Base-by-base conservation (phyloP, 1,140 invertebrate genomes). In the Hycleus phaleratus region DNA sequence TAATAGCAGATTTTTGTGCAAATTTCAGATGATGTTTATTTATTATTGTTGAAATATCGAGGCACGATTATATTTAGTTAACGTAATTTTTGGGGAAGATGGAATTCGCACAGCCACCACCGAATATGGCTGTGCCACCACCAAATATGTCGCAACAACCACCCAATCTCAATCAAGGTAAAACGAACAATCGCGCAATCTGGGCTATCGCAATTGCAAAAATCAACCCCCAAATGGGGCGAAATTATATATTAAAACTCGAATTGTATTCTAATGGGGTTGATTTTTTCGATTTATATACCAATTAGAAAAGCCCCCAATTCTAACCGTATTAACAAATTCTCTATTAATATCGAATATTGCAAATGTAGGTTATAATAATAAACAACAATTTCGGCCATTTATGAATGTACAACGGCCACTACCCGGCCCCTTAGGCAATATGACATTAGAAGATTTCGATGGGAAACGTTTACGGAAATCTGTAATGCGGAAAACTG, bases 401-500 rank as follows among this genome's bases (percentile, higher is more conserved):
- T 81, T 77, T 67, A 70, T 79, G 77, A 76, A 78, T 74, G 64
- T 79, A 68, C 74, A 77, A 52, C 75, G 78, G 59, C 78, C 78
- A 46, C 72, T 79, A 56, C 78, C 79, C 54, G 79, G 79, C 47
- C 79, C 79, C n/a, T 68, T 81, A 51, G 68, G 69, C 9, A 79
- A 79, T 59, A 84, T 84, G 81, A 83, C 82, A 40, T 82, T 87
- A 66, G 86, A 88, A 70, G 93, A 95, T 74, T 96, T 95, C 74
- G 94, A 97, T 81, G 95, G 95, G 32, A 97, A 97, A 80, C 82
- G 94, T 57, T 81, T 97, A 55, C 77, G 95, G 65, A 98, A 98
- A 79, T 93, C 93, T 60, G 90, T 97, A 53, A 95, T 97, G 83
- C 81, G 95, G 64, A 97, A 97, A 80, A 98, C 95, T 43, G 93